Evolutionary conservation across 2,797 vertebrate species (phyloP).

Genomic region (Coranthus polyacanthus): DNA sequence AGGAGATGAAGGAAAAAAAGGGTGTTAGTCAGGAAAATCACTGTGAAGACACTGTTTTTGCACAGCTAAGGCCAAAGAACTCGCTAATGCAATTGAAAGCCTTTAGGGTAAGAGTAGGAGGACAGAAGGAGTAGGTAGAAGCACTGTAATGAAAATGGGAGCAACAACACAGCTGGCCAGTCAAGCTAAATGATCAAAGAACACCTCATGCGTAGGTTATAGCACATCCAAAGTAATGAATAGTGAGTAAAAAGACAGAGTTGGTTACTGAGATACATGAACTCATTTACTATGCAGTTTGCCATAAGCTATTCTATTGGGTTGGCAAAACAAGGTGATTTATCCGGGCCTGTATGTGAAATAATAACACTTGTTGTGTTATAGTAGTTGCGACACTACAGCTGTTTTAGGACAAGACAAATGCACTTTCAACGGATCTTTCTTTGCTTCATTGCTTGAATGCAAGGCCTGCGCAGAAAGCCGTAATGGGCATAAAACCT

Average conservation of each 20-base stretch:
- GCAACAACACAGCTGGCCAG: slow-evolving; percentile 73
- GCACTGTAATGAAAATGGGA: slow-evolving; percentile 78
- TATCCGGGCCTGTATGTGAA: neutral
- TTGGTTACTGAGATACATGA: slow-evolving; percentile 23
- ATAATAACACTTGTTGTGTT: neutral
- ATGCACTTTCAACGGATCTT: neutral
- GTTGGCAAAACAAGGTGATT: neutral
- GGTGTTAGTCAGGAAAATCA: slow-evolving; percentile 38
- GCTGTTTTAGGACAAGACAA: neutral
- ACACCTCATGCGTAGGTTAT: slow-evolving; percentile 59
- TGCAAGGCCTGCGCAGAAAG: neutral
- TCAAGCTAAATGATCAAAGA: slow-evolving; percentile 71
- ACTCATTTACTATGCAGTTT: slow-evolving; percentile 5
- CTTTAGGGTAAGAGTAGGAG: slow-evolving; percentile 55
- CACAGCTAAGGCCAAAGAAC: slow-evolving; percentile 40
- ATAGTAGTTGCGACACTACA: neutral
- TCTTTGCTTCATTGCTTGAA: neutral
- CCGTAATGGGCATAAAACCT: slow-evolving; percentile 1
- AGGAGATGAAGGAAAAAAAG: no score
- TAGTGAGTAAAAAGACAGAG: slow-evolving; percentile 25
- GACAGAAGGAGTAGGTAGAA: slow-evolving; percentile 55
- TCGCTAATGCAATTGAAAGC: slow-evolving; percentile 62
- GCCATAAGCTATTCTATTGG: neutral
- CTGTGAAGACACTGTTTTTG: slow-evolving; percentile 46
- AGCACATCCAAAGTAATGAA: slow-evolving; percentile 56